Conservation (phyloP, 2,888 invertebrate species). For the Drosophila phalerata region DNA sequence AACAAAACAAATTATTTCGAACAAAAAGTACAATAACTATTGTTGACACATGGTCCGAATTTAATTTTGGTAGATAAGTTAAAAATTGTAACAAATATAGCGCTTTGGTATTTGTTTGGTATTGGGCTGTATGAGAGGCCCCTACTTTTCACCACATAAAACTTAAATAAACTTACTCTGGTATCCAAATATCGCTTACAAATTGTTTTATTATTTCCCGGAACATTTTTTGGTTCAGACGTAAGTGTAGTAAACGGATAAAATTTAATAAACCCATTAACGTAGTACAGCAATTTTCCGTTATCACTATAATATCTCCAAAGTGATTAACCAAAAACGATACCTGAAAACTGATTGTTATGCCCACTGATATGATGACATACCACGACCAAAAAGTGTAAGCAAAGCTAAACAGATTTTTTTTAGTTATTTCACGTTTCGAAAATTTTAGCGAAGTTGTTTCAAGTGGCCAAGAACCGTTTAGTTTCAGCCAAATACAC, state of each 20-base stretch:
- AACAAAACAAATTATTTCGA: no score
- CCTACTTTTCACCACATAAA: no score
- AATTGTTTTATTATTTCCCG: conserved; percentile 79
- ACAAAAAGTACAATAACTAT: no score
- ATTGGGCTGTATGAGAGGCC: no score
- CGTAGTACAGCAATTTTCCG: conserved; percentile 85
- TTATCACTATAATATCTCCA: conserved; percentile 83
- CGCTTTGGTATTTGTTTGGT: no score
- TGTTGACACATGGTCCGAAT: no score
- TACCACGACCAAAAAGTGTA: conserved; percentile 83
- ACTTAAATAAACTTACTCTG: conserved; percentile 81
- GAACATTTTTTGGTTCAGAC: conserved; percentile 75
- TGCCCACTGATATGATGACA: conserved; percentile 79
- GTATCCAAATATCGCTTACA: conserved; percentile 83
- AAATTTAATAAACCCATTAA: conserved; percentile 85
- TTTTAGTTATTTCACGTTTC: not conserved
- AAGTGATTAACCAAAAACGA: conserved; percentile 79
- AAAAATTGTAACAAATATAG: no score
- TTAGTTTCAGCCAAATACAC: conserved; percentile 83
- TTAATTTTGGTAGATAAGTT: no score
- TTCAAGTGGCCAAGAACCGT: conserved; percentile 84
- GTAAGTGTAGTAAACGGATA: conserved; percentile 83
- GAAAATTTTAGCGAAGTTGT: not conserved
- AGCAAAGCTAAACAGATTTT: conserved; percentile 16
- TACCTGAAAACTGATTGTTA: conserved; percentile 83